Percentiles rank a stretch among this genome's conserved stretches.
These are phyloP conservation scores for Gadopsis bispinosus DNA, from an alignment of 2,797 vertebrate species.

Conservation along the genomic window DNA sequence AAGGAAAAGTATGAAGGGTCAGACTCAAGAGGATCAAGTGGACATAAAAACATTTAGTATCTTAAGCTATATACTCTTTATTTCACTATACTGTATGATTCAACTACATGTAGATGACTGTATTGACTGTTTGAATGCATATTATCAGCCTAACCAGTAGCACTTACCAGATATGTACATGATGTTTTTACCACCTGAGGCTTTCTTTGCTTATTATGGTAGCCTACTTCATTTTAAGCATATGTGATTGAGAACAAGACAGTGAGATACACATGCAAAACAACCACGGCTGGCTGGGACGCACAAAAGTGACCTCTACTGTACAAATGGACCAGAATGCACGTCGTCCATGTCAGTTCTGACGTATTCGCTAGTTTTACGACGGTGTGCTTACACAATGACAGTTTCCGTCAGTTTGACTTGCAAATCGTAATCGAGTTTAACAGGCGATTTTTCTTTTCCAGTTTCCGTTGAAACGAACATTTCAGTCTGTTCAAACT, in stretches of 20 bases:
- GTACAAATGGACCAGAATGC: conserved; percentile 32
- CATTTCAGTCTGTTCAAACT: conserved; percentile 17
- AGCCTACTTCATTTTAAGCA: too few species aligned
- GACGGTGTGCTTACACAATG: conserved; percentile 82
- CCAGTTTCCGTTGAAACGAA: conserved; percentile 31
- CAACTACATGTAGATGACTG: too few species aligned
- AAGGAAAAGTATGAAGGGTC: not conserved
- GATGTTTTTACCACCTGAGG: not conserved
- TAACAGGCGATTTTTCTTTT: conserved; percentile 60
- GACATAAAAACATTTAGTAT: not conserved
- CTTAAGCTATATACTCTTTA: not conserved
- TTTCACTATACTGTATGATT: not conserved
- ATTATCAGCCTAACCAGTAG: not conserved
- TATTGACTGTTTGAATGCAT: not conserved
- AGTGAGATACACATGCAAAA: not conserved
- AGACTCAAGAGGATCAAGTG: not conserved
- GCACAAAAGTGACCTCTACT: conserved; percentile 74
- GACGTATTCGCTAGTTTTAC: conserved; percentile 76
- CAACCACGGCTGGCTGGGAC: conserved; percentile 1
- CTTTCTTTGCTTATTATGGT: too few species aligned
- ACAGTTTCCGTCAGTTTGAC: conserved; percentile 82
- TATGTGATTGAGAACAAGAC: too few species aligned
- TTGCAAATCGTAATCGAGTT: conserved; percentile 71
- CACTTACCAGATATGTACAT: not conserved
- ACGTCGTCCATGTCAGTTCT: conserved; percentile 40